Evolutionary conservation across 2,888 invertebrate species (phyloP).

Genomic region (Patella ulyssiponensis): DNA sequence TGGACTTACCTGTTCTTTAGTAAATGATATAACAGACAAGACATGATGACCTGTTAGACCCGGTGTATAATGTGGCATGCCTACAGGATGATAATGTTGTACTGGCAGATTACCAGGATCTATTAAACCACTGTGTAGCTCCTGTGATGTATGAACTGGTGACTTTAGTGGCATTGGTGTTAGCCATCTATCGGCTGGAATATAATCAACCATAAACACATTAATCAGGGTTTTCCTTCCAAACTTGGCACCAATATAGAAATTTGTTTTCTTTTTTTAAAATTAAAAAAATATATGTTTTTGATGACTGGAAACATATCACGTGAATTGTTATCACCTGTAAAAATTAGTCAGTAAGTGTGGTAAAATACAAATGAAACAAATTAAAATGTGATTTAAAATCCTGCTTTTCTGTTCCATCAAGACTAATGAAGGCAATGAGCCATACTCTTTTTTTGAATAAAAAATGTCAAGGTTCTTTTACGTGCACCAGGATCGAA

Average conservation of each 20-base stretch:
- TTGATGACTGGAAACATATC: too few relatives aligned
- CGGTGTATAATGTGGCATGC: conserved; percentile 49
- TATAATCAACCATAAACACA: not conserved
- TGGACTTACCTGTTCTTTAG: conserved; percentile 78
- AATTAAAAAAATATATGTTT: not conserved
- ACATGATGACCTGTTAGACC: conserved; percentile 81
- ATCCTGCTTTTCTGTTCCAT: too few relatives aligned
- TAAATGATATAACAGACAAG: conserved; percentile 88
- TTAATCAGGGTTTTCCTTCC: too few relatives aligned
- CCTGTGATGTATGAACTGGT: not conserved
- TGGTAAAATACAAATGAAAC: too few relatives aligned
- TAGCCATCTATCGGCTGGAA: not conserved
- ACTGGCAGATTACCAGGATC: conserved; percentile 23
- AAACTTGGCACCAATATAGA: not conserved
- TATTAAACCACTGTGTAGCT: conserved; percentile 20
- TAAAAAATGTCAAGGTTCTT: too few relatives aligned
- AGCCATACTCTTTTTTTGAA: too few relatives aligned
- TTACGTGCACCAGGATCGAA: too few relatives aligned
- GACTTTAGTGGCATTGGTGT: not conserved
- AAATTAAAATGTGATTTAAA: too few relatives aligned
- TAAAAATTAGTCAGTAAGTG: too few relatives aligned
- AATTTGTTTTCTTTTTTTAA: not conserved
- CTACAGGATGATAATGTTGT: conserved; percentile 37
- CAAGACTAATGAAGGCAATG: too few relatives aligned
- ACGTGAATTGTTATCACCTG: too few relatives aligned